Base-by-base conservation (phyloP, 1,140 invertebrate genomes). In the Eufriesea mexicana region DNA sequence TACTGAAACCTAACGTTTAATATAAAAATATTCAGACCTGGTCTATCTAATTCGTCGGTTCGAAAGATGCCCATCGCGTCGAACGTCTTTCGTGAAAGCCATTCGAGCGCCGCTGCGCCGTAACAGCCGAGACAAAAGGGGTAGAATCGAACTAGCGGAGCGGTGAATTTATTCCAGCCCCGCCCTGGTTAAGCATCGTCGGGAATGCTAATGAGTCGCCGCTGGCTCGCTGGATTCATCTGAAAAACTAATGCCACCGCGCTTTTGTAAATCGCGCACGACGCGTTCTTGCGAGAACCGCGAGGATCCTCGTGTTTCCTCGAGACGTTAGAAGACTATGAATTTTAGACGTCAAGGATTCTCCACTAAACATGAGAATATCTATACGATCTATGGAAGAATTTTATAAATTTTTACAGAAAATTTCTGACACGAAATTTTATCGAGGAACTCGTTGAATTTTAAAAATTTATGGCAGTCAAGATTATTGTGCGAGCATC, bases 161-260 rank as follows among this genome's bases (percentile, higher is more conserved):
- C 79, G 49, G 59, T 16, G 79, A 76, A 82, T 75, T 82, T 82
- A 82, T 82, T 76, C 79, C 62, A 67, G 51, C 62, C 28, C 79
- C 79, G 79, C 72, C 72, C 72, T 57, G 49, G 49, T 57, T 82
- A 82, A 82, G 79, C 79, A 49, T 75, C 71, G 72, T 64, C 42
- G 62, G 49, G 79, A 76, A 82, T 82, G 79, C 42, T 82, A 82
- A 82, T 68, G 79, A 82, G 62, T 51, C 62, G 79, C 42, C 42
- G 71, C 5, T 51, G 72, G n/a, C 14, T 49, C 35, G 62, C 45
- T 28, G 45, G 68, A 62, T 73, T 80, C 68, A 64, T 28, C 71
- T 73, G 57, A 59, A 49, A 72, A 80, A 72, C 57, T 73, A 80
- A 64, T 64, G 78, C 68, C 25, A 42, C 68, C 18, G 8, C 25